A percentile compares a stretch with the other conserved stretches of the same genome.
phyloP scores from a whole-genome alignment of 2,113 vertebrate genomes.

The Otus sunia region DNA sequence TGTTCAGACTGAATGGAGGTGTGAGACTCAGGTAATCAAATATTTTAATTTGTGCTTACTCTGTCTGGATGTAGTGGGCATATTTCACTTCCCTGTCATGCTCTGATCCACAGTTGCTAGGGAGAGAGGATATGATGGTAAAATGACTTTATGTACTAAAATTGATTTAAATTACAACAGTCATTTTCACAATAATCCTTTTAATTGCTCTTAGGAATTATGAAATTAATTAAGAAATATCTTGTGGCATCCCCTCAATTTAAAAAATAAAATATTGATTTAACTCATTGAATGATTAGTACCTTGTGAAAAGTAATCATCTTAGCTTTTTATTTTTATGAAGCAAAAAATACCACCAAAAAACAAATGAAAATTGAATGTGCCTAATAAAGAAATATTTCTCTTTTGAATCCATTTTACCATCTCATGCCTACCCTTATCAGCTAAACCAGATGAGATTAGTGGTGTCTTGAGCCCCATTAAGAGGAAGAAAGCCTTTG shows the following conservation, averaged over 20 bases:
- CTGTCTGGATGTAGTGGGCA: background rate
- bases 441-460: slow-evolving; percentile 48
- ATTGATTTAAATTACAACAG: slow-evolving; percentile 58
- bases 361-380: background rate
- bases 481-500: background rate
- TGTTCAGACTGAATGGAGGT: background rate
- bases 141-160: slow-evolving; percentile 47
- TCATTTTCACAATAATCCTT: slow-evolving; percentile 41
- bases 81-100: slow-evolving; percentile 32
- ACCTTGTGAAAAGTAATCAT: slow-evolving; percentile 13
- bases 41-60: background rate
- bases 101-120: slow-evolving; percentile 11
- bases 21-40: background rate
- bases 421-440: slow-evolving; percentile 6
- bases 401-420: slow-evolving; percentile 8
- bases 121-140: background rate
- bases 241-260: slow-evolving; percentile 34
- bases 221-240: slow-evolving; percentile 66
- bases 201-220: slow-evolving; percentile 63
- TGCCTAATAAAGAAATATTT: background rate
- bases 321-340: background rate
- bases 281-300: slow-evolving; percentile 19
- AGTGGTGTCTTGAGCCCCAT: slow-evolving; percentile 17
- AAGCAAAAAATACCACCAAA: background rate
- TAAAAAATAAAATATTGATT: slow-evolving; percentile 65